Base-by-base conservation (phyloP, 2,113 vertebrate species). In the Hiodon alosoides region DNA sequence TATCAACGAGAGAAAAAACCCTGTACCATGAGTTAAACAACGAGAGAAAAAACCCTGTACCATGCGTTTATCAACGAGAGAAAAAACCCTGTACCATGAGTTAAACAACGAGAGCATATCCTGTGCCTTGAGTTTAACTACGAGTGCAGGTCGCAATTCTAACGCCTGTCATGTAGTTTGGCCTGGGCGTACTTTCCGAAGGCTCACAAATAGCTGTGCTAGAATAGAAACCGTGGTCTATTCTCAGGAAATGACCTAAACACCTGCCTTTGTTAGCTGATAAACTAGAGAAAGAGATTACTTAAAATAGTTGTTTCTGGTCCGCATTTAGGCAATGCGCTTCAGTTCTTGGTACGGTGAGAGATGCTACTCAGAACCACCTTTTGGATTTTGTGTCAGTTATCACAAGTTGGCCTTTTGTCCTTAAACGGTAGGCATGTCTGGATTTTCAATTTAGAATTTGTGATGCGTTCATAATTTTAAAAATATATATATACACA, bases 201-300 rank as follows among this genome's bases (percentile, higher is more conserved):
- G 31, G 31, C 31, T 31, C 31, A 31, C 31, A 31, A 31, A 31
- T 31, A 31, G 31, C 31, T 31, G 31, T 31, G 31, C 31, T 31
- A 31, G 46, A 60, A 60, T 14, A 47, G 14, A 66, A 66, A 13
- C 5, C 6, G 46, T 7, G 31, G 13, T 65, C 6, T 48, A 17
- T 11, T 48, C 64, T 66, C 69, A 71, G 69, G 69, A 71, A 71
- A 57, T 71, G 69, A 47, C 53, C 54, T 8, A 17, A 7, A 51
- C 9, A 31, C 2, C 8, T 58, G 69, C 69, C 53, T 58, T 58
- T 31, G 7, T 51, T 55, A 31, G 17, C 3, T 31, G 46, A 3
- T 67, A 0, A 46, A 5, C 14, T 7, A 51, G 4, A 51, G 5
- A 51, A 54, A 1, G 14, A 14, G 54, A 11, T 54, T 4, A 3